Base-by-base conservation (phyloP, 2,888 invertebrate species). In the Drosophila pseudotakahashii region DNA sequence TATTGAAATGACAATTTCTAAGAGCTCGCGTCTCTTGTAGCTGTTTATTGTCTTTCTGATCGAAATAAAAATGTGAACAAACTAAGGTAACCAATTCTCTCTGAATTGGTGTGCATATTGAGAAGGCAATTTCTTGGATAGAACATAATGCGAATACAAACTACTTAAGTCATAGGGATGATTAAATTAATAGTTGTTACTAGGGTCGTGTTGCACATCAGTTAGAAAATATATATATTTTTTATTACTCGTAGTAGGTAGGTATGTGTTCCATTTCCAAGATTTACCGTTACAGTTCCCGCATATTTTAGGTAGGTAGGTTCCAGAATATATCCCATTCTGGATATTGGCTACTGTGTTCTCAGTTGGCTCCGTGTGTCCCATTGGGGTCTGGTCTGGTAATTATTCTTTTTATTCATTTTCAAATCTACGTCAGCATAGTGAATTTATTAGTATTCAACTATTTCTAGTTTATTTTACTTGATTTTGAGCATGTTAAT, bases 71-170 rank as follows among this genome's bases (percentile, higher is more conserved):
- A 63, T 34, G 39, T 13, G 37, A 72, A 51, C 30, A 9, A 47
- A 16, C 30, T n/a, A 36, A 13, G 37, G 2, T 36, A 41, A 30
- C 37, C 41, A 52, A 39, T 68, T 59, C 58, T 47, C 58, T 45
- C 52, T n/a, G 44, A 59, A 60, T 10, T 36, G 70, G 58, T 68
- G 64, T 70, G 85, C 76, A 81, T 67, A 69, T 63, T 75, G 58
- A 50, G 62, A 81, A 81, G 82, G 81, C 81, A 85, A 81, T 87
- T 81, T 88, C 66, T 81, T 76, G 82, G 81, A 78, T 69, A 57
- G 39, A 73, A 42, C 69, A 48, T 54, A 67, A 45, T 48, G 42
- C 30, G 14, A 36, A 11, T 55, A 55, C 55, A 14, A 63, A 26
- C 41, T 63, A 66, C 53, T 71, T 53, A 72, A 19, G 42, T 32